Conservation (phyloP, 1,140 invertebrate genomes). For the Drosophila repleta region DNA sequence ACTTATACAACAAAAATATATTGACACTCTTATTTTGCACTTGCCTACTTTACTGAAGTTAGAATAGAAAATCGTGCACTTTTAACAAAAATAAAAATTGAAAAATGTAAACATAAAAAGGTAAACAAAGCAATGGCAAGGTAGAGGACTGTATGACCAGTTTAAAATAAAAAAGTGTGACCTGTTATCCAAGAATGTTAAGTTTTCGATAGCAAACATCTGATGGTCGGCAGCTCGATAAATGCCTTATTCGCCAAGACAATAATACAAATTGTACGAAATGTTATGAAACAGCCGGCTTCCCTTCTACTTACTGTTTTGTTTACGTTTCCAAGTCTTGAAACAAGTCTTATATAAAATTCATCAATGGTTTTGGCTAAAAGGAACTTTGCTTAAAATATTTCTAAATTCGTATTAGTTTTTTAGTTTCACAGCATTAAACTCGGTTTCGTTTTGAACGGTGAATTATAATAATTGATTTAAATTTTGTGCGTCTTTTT, state of each 20-base stretch:
- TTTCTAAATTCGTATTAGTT: conserved; percentile 24
- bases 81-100: not conserved
- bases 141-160: conserved; percentile 12
- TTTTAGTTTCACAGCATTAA: not conserved
- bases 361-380: conserved; percentile 5
- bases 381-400: conserved; percentile 19
- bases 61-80: not conserved
- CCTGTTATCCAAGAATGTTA: conserved; percentile 20
- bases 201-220: conserved; percentile 24
- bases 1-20: not conserved
- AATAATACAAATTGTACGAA: conserved; percentile 14
- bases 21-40: not conserved
- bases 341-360: not conserved
- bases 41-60: conserved; percentile 7
- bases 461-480: conserved; percentile 5
- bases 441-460: not conserved
- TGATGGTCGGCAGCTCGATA: conserved; percentile 20
- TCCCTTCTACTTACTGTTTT: conserved; percentile 16
- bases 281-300: conserved; percentile 45
- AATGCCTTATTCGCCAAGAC: not conserved
- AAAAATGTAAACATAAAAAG: conserved; percentile 47
- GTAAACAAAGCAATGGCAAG: conserved; percentile 35
- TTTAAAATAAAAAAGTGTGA: conserved; percentile 22
- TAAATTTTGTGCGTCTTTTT: not conserved
- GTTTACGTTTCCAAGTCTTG: conserved; percentile 10